These are phyloP conservation scores for Mareca penelope DNA, from an alignment of 2,797 vertebrate species.

Conservation along the genomic window DNA sequence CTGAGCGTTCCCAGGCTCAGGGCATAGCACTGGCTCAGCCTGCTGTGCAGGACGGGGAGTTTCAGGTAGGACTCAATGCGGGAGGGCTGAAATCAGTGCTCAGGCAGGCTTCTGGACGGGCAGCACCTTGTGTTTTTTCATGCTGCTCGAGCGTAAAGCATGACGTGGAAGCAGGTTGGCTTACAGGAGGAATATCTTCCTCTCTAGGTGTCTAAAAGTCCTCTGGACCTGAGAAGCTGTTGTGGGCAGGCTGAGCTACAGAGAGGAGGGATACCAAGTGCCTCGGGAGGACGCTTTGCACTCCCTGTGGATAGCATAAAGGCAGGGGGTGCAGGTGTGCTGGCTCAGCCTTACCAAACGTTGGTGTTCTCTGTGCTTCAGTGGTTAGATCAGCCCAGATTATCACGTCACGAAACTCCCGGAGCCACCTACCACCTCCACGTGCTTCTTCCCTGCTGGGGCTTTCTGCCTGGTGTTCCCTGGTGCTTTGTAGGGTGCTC, in stretches of 20 bases:
- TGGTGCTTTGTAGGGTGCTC: not conserved
- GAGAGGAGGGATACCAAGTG: not conserved
- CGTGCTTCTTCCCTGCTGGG: not conserved
- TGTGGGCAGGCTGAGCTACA: not conserved
- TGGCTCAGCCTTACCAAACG: not conserved
- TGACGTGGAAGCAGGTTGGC: not conserved
- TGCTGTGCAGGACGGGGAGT: not conserved
- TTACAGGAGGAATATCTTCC: not conserved
- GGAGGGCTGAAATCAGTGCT: not conserved
- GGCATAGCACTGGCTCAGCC: not conserved
- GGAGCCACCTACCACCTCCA: not conserved
- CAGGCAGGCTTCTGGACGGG: not conserved
- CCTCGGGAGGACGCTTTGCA: not conserved
- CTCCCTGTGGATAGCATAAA: not conserved
- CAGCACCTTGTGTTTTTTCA: not conserved
- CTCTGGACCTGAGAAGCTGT: not conserved
- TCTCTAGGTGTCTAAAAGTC: not conserved
- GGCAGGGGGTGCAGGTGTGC: not conserved
- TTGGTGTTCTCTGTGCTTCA: not conserved
- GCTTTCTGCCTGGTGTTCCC: not conserved
- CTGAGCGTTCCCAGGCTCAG: not conserved
- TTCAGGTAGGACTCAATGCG: not conserved
- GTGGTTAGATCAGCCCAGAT: not conserved
- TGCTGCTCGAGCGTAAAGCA: not conserved
- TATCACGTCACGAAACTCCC: rapidly evolving